Base-by-base conservation (phyloP, 1,140 invertebrate genomes). In the Bombus confusus region DNA sequence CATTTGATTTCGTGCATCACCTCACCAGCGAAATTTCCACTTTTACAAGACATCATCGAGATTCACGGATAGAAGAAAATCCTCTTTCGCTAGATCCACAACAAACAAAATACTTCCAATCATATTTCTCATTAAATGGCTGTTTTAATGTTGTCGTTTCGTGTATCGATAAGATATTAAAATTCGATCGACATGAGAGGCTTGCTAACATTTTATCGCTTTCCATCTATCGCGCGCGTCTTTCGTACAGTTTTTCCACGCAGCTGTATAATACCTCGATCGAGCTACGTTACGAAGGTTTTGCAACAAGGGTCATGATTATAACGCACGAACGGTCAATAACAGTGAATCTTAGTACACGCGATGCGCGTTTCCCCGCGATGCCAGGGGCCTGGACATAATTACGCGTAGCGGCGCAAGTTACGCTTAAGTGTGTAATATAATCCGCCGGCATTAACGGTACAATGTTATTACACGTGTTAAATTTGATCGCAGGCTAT, bases 401-500 rank as follows among this genome's bases (percentile, higher is more conserved):
- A 89, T 90, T 90, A 90, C 80, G 84, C 83, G 75, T 81, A 84
- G 73, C 75, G 77, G 88, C 80, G 75, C 85, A 81, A 90, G 88
- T 90, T 90, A 90, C 86, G 88, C 83, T 90, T 86, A 90, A 90
- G 88, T 83, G 83, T 85, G 89, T 90, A 90, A 90, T 90, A 83
- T 86, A 86, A 90, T 90, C 79, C 77, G 78, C 47, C 43, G 52
- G 76, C 86, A 85, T 90, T 89, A 90, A 90, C 79, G 86, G 86
- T 80, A 86, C 88, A 84, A 85, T 90, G 86, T 90, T 90, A 90
- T 90, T 87, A 87, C 88, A 85, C 86, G 88, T 90, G 88, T 90
- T 90, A 90, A 87, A 90, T 90, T 90, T 90, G 88, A 90, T 90
- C 84, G 84, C 83, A 72, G 31, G 82, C 83, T 88, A 88, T 89